Conservation (phyloP, 2,113 vertebrate species). For the Casuarius casuarius region DNA sequence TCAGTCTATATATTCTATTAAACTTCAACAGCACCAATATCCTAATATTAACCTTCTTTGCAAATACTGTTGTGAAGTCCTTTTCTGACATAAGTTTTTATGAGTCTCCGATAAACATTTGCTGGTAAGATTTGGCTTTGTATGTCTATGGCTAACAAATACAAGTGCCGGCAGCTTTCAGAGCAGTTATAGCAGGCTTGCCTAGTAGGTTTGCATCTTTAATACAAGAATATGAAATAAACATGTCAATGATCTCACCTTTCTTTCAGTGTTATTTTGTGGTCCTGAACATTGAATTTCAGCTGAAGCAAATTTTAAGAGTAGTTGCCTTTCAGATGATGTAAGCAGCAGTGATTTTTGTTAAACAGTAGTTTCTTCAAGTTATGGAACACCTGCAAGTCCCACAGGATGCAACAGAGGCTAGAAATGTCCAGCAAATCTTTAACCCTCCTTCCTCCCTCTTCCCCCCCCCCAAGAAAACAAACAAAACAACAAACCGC, state of each 20-base stretch:
- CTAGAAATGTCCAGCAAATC: too few relatives aligned
- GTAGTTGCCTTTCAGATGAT: background rate
- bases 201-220: background rate
- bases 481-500: background rate
- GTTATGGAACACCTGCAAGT: background rate
- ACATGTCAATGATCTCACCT: background rate
- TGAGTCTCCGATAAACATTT: background rate
- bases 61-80: background rate
- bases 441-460: background rate
- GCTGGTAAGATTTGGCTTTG: background rate
- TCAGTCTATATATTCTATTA: background rate
- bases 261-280: background rate
- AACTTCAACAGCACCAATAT: background rate
- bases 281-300: background rate
- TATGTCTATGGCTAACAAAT: background rate
- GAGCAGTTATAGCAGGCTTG: background rate
- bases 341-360: background rate
- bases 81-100: background rate
- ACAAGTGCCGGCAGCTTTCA: background rate
- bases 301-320: background rate
- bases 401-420: background rate
- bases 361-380: background rate
- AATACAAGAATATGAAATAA: background rate
- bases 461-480: background rate
- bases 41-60: background rate